Evolutionary conservation across 2,888 invertebrate genomes (phyloP), one percentile per base, ranked within the genome.

Genomic region (Trissonchulus sp.): DNA sequence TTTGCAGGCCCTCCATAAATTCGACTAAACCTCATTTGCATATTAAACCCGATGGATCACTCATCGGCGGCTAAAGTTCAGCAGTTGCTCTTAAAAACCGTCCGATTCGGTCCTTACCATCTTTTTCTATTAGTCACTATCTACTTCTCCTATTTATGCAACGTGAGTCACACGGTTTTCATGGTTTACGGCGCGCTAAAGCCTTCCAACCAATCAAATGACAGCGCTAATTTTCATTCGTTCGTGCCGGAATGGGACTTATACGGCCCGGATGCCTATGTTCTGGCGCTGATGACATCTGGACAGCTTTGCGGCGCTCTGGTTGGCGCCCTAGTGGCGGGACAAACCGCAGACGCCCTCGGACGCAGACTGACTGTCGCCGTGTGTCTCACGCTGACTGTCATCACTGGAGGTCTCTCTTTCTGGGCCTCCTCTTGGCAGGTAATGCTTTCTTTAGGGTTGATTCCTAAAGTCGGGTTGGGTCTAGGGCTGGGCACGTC

Each of bases 301-400:
- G 77, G 83, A 37, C 84, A 84, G 79, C 84, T 84, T 83, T 79
- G 79, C 36, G 84, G 84, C 2, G 82, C 84, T 0, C 78, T 84
- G 33, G 63, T 82, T 23, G 84, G 84, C 0, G 84, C 83, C 15
- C 74, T 82, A 8, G 60, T 83, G 30, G 81, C 82, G 23, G 85
- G 85, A 15, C 84, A 84, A 77, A 75, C 84, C 36, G 84, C 83
- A 0, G 85, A 85, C 76, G 78, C 79, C 38, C 82, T 82, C 77
- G 85, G 85, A 8, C 79, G 84, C 31, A 79, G 80, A 68, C 28
- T 33, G 28, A 72, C 37, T 48, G 48, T 60, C 60, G 37, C 33
- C 33, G 2, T 72, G 8, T 72, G 72, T 33, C 72, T 72, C 2
- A 15, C 8, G 33, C 1, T 28, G 3, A 60, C 31, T 1, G 23